Conservation (phyloP, 1,140 invertebrate species). For the Saccostrea cuccullata region DNA sequence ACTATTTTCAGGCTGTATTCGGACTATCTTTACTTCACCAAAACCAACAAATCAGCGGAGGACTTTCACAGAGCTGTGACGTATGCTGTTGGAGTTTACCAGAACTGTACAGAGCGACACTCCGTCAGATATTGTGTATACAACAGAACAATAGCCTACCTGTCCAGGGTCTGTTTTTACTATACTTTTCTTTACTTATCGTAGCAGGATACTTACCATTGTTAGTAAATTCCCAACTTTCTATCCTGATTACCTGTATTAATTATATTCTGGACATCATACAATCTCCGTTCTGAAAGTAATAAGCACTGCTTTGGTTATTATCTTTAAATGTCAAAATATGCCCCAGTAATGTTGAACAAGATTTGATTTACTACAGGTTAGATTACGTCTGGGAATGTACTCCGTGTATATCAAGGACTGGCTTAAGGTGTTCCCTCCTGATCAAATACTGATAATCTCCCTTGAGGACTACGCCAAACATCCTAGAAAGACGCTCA, state of each 20-base stretch:
- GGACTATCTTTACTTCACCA: constrained; percentile 73
- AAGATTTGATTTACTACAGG: constrained; percentile 52
- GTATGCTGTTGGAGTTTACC: constrained; percentile 55
- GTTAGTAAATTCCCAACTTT: too few species aligned
- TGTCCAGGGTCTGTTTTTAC: constrained; percentile 57
- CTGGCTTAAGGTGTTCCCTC: constrained; percentile 69
- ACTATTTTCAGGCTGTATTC: constrained; percentile 70
- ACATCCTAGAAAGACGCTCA: constrained; percentile 90
- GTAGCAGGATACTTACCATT: too few species aligned
- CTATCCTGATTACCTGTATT: too few species aligned
- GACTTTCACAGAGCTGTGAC: constrained; percentile 66
- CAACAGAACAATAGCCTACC: constrained; percentile 60
- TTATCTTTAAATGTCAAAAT: too few species aligned
- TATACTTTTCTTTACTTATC: too few species aligned
- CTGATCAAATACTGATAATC: constrained; percentile 80
- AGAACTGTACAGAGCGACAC: constrained; percentile 56
- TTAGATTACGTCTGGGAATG: constrained; percentile 66
- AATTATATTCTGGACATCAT: too few species aligned
- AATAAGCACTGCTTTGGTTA: too few species aligned
- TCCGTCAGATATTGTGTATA: constrained; percentile 64
- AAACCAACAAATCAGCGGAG: constrained; percentile 63
- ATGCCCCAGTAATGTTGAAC: too few species aligned
- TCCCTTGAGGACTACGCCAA: constrained; percentile 90
- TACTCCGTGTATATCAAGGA: constrained; percentile 67
- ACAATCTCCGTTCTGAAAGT: too few species aligned